Conservation (phyloP, 2,888 invertebrate genomes). For the Pachycephus smyrnensis region DNA sequence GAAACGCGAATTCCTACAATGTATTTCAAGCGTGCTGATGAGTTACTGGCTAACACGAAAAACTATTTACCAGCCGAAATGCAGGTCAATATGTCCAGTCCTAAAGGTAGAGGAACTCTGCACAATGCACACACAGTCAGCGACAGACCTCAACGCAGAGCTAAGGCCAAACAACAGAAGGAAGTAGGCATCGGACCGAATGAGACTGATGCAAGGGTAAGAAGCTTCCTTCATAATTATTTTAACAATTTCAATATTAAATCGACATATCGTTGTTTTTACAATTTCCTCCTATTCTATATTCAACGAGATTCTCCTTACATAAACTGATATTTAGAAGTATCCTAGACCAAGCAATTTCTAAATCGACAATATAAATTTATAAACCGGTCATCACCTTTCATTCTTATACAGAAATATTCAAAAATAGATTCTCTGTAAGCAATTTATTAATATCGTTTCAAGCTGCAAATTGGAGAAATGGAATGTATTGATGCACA, state of each 20-base stretch:
- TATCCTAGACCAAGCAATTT: neutral
- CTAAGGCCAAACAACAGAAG: slow-evolving; percentile 68
- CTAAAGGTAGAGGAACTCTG: slow-evolving; percentile 55
- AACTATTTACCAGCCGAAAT: slow-evolving; percentile 87
- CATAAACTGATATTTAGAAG: neutral
- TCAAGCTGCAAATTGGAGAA: slow-evolving; percentile 72
- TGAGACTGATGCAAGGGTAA: slow-evolving; percentile 74
- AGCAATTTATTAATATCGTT: slow-evolving; percentile 60
- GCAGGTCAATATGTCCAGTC: slow-evolving; percentile 71
- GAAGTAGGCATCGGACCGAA: slow-evolving; percentile 71
- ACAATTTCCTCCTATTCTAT: neutral
- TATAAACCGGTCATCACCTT: neutral
- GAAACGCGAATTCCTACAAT: slow-evolving; percentile 90
- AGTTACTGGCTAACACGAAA: slow-evolving; percentile 79
- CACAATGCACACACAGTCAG: slow-evolving; percentile 63
- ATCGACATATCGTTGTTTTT: neutral
- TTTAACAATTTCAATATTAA: slow-evolving; percentile 53
- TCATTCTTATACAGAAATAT: slow-evolving; percentile 12
- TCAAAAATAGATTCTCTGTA: slow-evolving; percentile 15
- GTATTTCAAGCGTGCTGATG: slow-evolving; percentile 85
- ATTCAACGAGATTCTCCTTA: neutral
- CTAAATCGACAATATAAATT: neutral
- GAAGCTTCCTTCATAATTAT: slow-evolving; percentile 32
- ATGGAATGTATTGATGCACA: slow-evolving; percentile 76
- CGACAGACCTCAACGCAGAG: slow-evolving; percentile 62